These are phyloP conservation scores for Drosophila tripunctata DNA, from an alignment of 2,888 invertebrate species.

Conservation along the genomic window DNA sequence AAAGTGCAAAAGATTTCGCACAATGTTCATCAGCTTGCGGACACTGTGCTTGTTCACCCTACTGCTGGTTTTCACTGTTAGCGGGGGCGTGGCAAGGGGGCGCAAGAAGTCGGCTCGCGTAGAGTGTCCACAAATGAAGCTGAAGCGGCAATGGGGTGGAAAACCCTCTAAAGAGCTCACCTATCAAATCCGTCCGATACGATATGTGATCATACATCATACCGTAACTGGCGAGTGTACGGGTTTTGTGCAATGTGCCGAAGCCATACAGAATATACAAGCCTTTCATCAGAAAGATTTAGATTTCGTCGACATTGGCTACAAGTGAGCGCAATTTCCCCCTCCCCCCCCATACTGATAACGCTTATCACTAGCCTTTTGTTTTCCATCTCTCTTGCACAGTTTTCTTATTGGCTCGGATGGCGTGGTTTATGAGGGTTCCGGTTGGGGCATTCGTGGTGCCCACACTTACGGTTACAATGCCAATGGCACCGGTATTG, in stretches of 20 bases:
- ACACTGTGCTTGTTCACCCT: neutral
- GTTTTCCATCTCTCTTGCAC: no score
- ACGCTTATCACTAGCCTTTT: neutral
- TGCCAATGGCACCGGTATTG: conserved; percentile 87
- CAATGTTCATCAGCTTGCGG: neutral
- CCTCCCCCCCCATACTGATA: neutral
- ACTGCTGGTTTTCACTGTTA: neutral
- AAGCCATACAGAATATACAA: conserved; percentile 85
- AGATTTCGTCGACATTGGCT: conserved; percentile 86
- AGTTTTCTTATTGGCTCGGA: conserved; percentile 88
- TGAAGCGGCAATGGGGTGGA: conserved; percentile 87
- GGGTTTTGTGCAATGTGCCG: conserved; percentile 84
- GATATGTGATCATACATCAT: conserved; percentile 86
- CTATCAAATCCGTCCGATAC: conserved; percentile 86
- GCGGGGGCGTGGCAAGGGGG: neutral
- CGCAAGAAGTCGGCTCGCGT: conserved; percentile 9
- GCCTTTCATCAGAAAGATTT: conserved; percentile 85
- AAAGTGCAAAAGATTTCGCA: neutral
- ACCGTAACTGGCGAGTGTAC: conserved; percentile 85
- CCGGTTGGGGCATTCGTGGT: conserved; percentile 87
- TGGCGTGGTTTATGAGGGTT: conserved; percentile 88
- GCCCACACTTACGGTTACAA: conserved; percentile 87
- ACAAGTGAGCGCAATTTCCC: conserved; percentile 84
- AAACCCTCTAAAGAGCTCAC: conserved; percentile 84
- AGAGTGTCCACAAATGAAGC: conserved; percentile 86